Evolutionary conservation across 2,888 invertebrate genomes (phyloP).

Genomic region (Yponomeuta plumbellus): DNA sequence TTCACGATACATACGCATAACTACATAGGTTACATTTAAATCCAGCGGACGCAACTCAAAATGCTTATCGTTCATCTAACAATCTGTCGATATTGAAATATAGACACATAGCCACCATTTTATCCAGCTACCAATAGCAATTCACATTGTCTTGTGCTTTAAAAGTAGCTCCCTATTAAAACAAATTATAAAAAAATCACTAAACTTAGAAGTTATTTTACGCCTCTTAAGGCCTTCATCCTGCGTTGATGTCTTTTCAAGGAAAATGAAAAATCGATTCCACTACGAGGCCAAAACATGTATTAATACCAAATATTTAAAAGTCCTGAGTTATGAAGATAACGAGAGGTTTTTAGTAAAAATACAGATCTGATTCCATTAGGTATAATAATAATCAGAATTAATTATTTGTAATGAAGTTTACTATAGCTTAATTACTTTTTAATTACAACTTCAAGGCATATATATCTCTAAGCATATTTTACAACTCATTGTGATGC

Average conservation of each 20-base stretch:
- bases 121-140: neutral
- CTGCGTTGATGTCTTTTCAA: neutral
- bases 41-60: constrained; percentile 50
- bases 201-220: neutral
- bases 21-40: constrained; percentile 32
- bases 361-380: too few species aligned
- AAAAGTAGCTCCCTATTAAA: neutral
- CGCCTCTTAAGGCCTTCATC: neutral
- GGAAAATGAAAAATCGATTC: neutral
- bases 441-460: too few species aligned
- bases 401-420: too few species aligned
- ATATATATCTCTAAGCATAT: too few species aligned
- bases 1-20: constrained; percentile 21
- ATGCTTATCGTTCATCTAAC: constrained; percentile 11
- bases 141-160: neutral
- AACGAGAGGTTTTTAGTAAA: too few species aligned
- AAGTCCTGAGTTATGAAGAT: too few species aligned
- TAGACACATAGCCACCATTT: constrained; percentile 3
- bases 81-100: constrained; percentile 16
- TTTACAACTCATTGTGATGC: too few species aligned
- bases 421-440: too few species aligned
- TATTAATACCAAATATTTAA: too few species aligned
- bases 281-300: too few species aligned
- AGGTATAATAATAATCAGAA: too few species aligned
- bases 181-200: too few species aligned